Evolutionary conservation across 1,140 invertebrate species (phyloP).

Genomic region (Rhagoletis pomonella): DNA sequence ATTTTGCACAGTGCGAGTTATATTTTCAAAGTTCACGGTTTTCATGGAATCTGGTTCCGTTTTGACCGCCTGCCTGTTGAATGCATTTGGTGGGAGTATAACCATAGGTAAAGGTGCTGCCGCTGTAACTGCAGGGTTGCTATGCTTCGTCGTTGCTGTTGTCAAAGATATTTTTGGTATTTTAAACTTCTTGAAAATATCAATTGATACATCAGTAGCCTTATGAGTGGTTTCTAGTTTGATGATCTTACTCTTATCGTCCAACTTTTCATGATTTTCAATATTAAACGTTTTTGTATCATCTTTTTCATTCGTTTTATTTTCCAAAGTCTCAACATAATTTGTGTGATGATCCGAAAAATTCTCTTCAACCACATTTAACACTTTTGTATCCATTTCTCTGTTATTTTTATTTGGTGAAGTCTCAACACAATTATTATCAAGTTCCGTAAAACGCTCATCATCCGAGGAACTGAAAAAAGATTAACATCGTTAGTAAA

Average conservation of each 20-base stretch:
- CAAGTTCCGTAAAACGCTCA: background rate
- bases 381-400: too few relatives aligned
- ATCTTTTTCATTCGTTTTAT: background rate
- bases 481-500: background rate
- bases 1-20: slow-evolving; percentile 42
- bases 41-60: background rate
- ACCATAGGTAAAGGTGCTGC: slow-evolving; percentile 32
- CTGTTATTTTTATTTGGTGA: background rate
- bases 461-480: slow-evolving; percentile 32
- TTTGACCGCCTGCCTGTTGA: background rate
- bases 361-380: background rate
- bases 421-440: background rate
- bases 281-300: background rate
- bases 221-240: background rate
- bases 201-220: background rate
- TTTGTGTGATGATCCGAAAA: background rate
- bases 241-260: background rate
- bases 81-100: slow-evolving; percentile 9
- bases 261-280: background rate
- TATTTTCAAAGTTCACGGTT: background rate
- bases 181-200: slow-evolving; percentile 32
- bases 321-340: background rate
- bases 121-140: background rate
- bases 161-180: slow-evolving; percentile 28
- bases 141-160: slow-evolving; percentile 6